phyloP scores from a whole-genome alignment of 2,888 invertebrate genomes.

The Ommatoiulus sabulosus region DNA sequence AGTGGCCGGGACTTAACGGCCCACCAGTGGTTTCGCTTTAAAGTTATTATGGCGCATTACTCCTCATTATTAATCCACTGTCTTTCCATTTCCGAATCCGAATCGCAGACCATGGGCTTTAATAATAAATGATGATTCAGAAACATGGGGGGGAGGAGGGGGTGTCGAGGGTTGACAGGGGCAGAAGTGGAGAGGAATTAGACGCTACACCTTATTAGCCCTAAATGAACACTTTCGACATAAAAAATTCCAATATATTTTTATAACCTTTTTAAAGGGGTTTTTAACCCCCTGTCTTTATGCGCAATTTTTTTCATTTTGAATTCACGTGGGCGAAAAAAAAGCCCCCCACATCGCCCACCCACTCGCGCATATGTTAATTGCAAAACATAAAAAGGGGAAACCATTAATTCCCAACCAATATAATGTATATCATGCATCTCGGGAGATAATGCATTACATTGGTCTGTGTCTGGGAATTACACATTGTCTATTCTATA shows the following conservation, averaged over 20 bases:
- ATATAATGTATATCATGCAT: background rate
- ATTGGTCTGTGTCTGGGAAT: too few species aligned
- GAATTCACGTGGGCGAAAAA: background rate
- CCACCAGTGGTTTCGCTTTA: slow-evolving; percentile 28
- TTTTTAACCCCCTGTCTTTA: background rate
- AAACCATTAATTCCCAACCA: background rate
- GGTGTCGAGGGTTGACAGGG: background rate
- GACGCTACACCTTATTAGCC: slow-evolving; percentile 33
- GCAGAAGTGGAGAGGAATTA: slow-evolving; percentile 31
- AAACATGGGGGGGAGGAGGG: background rate
- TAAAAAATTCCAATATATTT: slow-evolving; percentile 36
- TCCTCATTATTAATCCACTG: slow-evolving; percentile 40
- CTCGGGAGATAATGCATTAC: background rate
- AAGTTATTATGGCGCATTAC: slow-evolving; percentile 31
- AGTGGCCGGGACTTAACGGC: background rate
- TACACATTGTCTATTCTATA: too few species aligned
- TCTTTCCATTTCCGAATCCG: slow-evolving; percentile 4
- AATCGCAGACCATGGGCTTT: background rate
- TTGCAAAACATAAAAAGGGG: background rate
- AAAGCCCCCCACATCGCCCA: background rate
- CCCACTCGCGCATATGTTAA: slow-evolving; percentile 1
- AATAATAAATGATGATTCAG: slow-evolving; percentile 43
- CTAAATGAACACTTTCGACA: slow-evolving; percentile 4
- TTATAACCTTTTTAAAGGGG: slow-evolving; percentile 25
- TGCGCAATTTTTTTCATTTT: background rate